phyloP scores from a whole-genome alignment of 1,140 invertebrate genomes.

The Drosophila trapezifrons region DNA sequence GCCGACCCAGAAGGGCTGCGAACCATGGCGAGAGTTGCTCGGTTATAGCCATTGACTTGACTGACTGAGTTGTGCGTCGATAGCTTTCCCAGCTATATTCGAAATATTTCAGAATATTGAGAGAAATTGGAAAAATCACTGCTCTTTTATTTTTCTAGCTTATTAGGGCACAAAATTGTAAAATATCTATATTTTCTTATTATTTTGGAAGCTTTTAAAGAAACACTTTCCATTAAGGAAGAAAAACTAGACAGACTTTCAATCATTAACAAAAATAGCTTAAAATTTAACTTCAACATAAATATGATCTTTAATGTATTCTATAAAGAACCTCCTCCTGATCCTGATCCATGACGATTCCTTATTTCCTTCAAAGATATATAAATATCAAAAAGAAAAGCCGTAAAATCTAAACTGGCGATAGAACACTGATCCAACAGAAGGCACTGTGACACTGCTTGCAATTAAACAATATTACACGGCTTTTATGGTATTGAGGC shows the following conservation, averaged over 20 bases:
- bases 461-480: not conserved
- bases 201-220: not conserved
- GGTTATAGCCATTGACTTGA: not conserved
- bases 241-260: not conserved
- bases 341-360: not conserved
- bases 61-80: not conserved
- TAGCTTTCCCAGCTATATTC: not conserved
- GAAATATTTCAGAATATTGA: not conserved
- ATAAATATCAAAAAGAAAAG: not conserved
- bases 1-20: conserved; percentile 32
- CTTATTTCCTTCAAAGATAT: not conserved
- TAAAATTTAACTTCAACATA: not conserved
- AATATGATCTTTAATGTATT: not conserved
- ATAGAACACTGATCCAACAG: not conserved
- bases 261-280: not conserved
- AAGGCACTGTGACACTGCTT: not conserved
- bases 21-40: conserved; percentile 18
- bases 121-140: not conserved
- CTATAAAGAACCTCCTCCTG: not conserved
- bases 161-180: not conserved
- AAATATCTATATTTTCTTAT: no score
- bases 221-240: not conserved
- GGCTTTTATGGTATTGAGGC: not conserved
- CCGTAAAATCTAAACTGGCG: no score
- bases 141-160: not conserved